Conservation (phyloP, 2,888 invertebrate genomes). For the Melanostoma mellinum region DNA sequence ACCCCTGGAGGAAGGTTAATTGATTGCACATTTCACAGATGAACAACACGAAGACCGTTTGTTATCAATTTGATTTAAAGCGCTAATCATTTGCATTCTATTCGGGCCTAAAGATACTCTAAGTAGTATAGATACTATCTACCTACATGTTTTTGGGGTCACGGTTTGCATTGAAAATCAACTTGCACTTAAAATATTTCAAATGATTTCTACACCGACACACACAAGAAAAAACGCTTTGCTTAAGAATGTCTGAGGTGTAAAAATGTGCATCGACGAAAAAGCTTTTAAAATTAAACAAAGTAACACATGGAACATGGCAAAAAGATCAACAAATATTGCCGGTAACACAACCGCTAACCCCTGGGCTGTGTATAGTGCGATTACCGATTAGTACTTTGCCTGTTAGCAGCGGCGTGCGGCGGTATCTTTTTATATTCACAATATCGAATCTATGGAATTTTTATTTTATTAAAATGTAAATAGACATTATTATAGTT, state of each 20-base stretch:
- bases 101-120: slow-evolving; percentile 31
- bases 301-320: slow-evolving; percentile 8
- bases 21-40: neutral
- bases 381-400: slow-evolving; percentile 11
- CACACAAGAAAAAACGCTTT: slow-evolving; percentile 8
- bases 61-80: slow-evolving; percentile 47
- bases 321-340: slow-evolving; percentile 53
- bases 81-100: slow-evolving; percentile 52
- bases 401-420: neutral
- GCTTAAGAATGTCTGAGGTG: slow-evolving; percentile 27
- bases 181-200: slow-evolving; percentile 60
- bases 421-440: slow-evolving; percentile 56
- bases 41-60: slow-evolving; percentile 26
- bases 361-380: slow-evolving; percentile 1
- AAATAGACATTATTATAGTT: slow-evolving; percentile 24
- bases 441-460: slow-evolving; percentile 46
- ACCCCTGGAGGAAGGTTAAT: slow-evolving; percentile 23
- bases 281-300: slow-evolving; percentile 64
- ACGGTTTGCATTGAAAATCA: slow-evolving; percentile 67
- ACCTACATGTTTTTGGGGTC: slow-evolving; percentile 51
- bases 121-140: slow-evolving; percentile 22
- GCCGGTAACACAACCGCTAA: slow-evolving; percentile 38
- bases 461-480: slow-evolving; percentile 60
- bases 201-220: slow-evolving; percentile 47
- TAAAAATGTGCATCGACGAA: slow-evolving; percentile 50